These are phyloP conservation scores for Nematolebias whitei DNA, from an alignment of 2,113 vertebrate genomes.

Conservation along the genomic window DNA sequence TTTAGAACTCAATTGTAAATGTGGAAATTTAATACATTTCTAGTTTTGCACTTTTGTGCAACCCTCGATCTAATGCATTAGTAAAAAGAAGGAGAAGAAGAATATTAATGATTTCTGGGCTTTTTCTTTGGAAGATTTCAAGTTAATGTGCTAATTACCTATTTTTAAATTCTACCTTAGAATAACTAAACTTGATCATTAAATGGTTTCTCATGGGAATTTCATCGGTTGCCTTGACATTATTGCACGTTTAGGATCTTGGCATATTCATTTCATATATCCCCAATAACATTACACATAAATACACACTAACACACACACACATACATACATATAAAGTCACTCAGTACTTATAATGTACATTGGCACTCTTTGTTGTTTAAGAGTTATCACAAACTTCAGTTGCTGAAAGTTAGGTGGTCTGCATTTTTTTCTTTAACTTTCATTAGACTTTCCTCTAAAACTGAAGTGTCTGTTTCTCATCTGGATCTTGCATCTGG, in stretches of 20 bases:
- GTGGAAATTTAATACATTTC: slow-evolving; percentile 55
- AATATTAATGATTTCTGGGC: slow-evolving; percentile 18
- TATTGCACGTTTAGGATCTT: too few relatives aligned
- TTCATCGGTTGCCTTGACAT: too few relatives aligned
- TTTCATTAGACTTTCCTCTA: slow-evolving; percentile 57
- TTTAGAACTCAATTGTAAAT: slow-evolving; percentile 47
- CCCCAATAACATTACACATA: too few relatives aligned
- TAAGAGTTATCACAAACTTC: slow-evolving; percentile 45
- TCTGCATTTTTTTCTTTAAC: slow-evolving; percentile 39
- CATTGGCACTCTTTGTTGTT: slow-evolving; percentile 46
- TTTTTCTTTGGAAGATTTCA: slow-evolving; percentile 6
- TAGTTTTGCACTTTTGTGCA: slow-evolving; percentile 42
- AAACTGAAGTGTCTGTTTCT: slow-evolving; percentile 69
- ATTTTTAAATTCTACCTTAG: background rate
- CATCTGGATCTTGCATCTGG: slow-evolving; percentile 74
- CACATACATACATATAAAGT: too few relatives aligned
- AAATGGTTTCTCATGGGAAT: background rate
- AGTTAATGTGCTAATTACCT: background rate
- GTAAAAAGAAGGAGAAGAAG: slow-evolving; percentile 38
- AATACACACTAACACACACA: too few relatives aligned
- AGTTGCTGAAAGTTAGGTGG: slow-evolving; percentile 44
- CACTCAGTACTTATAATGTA: background rate
- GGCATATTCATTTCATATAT: too few relatives aligned
- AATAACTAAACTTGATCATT: background rate
- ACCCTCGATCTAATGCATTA: slow-evolving; percentile 47